Base-by-base conservation (phyloP, 1,140 invertebrate genomes). In the Pseudomyrmex flavicornis region DNA sequence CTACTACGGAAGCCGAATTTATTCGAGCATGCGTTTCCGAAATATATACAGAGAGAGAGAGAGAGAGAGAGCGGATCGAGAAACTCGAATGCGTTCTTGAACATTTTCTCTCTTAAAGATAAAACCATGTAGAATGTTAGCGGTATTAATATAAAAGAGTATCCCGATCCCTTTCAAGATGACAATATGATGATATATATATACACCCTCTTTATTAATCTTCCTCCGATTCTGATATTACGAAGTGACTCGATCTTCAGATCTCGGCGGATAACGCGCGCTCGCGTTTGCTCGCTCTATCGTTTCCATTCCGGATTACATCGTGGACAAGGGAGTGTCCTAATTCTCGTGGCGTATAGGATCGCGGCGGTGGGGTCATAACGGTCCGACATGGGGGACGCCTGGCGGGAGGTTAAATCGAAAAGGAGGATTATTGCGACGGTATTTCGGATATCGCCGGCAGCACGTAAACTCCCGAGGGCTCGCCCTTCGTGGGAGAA, bases 391-490 rank as follows among this genome's bases (percentile, higher is more conserved):
- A 79, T 70, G 69, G 52, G 76, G 26, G 72, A 66, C 35, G 35
- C 35, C 35, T 35, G 35, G 83, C 84, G 85, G 52, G 72, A 68
- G 77, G 72, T 83, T 84, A 85, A 85, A 87, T 87, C 85, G 82
- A 87, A 87, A 69, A 65, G 77, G 80, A 79, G 83, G 86, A 88
- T 88, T 88, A 87, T 88, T 85, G 87, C 86, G 26, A 58, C 72
- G 79, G 86, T 88, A 88, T 88, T 88, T 85, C 86, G 83, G 66
- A 88, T 88, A 88, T 85, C 83, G 73, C 56, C 74, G 13, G 35
- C 20, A 56, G 83, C 87, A 76, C 87, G 87, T 88, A 82, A 88
- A 82, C 76, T 88, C 86, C 79, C 56, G 76, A 74, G 62, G 87
- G 77, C 62, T 69, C 26, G 22, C 59, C 61, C 26, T 3, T 26